Percentiles rank a stretch among this genome's conserved stretches.
Evolutionary conservation across 2,113 vertebrate genomes (phyloP).

Genomic region (Rafetus swinhoei): DNA sequence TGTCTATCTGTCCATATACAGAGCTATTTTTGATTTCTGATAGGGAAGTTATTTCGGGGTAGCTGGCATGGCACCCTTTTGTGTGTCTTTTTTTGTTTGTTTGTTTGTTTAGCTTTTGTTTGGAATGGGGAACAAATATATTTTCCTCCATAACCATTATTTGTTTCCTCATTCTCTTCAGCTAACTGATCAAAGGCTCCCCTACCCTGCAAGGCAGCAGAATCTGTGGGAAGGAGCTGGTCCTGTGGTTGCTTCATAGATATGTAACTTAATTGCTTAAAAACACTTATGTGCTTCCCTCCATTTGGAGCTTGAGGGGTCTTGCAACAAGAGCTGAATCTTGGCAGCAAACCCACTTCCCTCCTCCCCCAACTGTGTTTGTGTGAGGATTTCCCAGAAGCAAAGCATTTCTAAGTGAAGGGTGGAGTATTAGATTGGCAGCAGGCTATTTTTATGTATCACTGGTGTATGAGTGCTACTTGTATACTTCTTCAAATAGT

Average conservation of each 20-base stretch:
- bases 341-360: neutral
- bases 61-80: neutral
- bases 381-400: neutral
- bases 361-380: neutral
- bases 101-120: neutral
- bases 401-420: conserved; percentile 3
- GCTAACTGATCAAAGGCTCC: neutral
- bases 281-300: conserved; percentile 27
- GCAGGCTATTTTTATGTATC: conserved; percentile 54
- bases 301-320: conserved; percentile 40
- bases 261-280: conserved; percentile 56
- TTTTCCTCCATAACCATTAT: neutral
- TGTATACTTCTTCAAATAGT: conserved; percentile 23
- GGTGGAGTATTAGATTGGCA: neutral
- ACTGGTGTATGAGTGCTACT: conserved; percentile 61
- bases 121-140: neutral
- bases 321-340: neutral
- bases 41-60: neutral
- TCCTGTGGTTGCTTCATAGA: conserved; percentile 38
- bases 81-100: neutral
- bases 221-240: conserved; percentile 34
- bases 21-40: conserved; percentile 16
- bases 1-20: neutral
- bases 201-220: conserved; percentile 38
- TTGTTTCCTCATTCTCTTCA: neutral